Base-by-base conservation (phyloP, 2,113 vertebrate genomes). In the Orycteropus afer region DNA sequence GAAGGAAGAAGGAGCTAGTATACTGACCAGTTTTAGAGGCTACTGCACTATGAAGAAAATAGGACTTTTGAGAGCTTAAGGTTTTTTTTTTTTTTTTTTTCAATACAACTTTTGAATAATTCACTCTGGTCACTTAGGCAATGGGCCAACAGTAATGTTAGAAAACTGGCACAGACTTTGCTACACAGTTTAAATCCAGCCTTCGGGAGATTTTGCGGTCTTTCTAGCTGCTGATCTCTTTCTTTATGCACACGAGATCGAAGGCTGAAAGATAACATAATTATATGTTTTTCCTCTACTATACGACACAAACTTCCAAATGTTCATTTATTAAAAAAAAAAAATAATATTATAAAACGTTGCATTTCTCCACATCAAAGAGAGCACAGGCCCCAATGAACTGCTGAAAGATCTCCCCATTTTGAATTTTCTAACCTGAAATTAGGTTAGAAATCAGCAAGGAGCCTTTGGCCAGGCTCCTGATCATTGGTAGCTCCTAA, bases 61-160 rank as follows among this genome's bases (percentile, higher is more conserved):
- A 73, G 40, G 67, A 34, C 57, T 59, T 77, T 65, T 89, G 63
- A 85, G 13, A 67, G n/a, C 5, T 55, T 49, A 78, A 45, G 5
- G 27, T 2, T 23, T 63, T 71, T 42, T 73, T 76, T n/a, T n/a
- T 76, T 91, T 57, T 63, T 76, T 47, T 59, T 89, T 87, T 59
- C 22, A 49, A 45, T 9, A 22, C 77, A 47, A 91, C 10, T 79
- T 89, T 29, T 90, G 86, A 91, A 84, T 87, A 93, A 87, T 79
- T 91, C 25, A 71, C 29, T 76, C 25, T 96, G 34, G 27, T 87
- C n/a, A 13, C 90, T 81, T 91, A 81, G 57, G 37, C 55, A 76
- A 17, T 23, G 25, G 20, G 20, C 18, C 47, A 4, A 73, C 79
- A 92, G 25, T 1, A 3, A 49, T 57, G 27, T 61, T 82, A 67